A percentile compares a stretch with the other conserved stretches of the same genome.
Conservation (phyloP, 1,140 invertebrate species). For the Neodiprion lecontei region DNA sequence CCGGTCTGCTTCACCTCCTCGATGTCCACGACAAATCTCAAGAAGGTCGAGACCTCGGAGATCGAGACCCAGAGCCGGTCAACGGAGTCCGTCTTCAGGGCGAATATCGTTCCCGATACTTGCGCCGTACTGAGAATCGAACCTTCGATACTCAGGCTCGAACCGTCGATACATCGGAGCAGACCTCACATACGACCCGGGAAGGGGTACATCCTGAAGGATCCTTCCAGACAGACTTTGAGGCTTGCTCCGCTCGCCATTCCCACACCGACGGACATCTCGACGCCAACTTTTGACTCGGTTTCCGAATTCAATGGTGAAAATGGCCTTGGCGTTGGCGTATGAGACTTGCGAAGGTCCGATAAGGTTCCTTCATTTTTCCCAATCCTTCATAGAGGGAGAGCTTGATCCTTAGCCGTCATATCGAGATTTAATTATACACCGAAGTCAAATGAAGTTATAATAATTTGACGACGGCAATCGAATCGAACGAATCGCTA, state of each 20-base stretch:
- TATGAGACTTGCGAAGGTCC: constrained; percentile 32
- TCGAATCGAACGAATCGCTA: neutral
- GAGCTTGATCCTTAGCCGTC: too few species aligned
- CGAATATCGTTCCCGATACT: constrained; percentile 27
- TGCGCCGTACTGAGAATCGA: constrained; percentile 40
- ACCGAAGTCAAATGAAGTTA: constrained; percentile 1
- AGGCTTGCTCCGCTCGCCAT: constrained; percentile 44
- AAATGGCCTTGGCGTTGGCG: constrained; percentile 44
- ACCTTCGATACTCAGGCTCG: constrained; percentile 35
- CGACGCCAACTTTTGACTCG: constrained; percentile 50
- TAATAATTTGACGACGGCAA: neutral
- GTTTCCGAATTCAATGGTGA: constrained; percentile 49
- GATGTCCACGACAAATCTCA: constrained; percentile 37
- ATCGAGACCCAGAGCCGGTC: constrained; percentile 45
- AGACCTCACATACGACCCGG: constrained; percentile 34
- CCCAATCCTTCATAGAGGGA: too few species aligned
- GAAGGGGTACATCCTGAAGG: constrained; percentile 34
- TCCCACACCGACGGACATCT: constrained; percentile 50
- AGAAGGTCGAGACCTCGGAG: constrained; percentile 24
- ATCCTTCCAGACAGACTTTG: constrained; percentile 29
- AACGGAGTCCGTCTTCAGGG: constrained; percentile 42
- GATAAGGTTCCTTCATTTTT: too few species aligned
- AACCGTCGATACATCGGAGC: constrained; percentile 37
- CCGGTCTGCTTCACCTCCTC: constrained; percentile 35
- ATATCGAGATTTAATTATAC: constrained; percentile 12